A percentile compares a stretch with the other conserved stretches of the same genome.
Evolutionary conservation across 2,113 vertebrate species (phyloP).

Genomic region (Esox niger): DNA sequence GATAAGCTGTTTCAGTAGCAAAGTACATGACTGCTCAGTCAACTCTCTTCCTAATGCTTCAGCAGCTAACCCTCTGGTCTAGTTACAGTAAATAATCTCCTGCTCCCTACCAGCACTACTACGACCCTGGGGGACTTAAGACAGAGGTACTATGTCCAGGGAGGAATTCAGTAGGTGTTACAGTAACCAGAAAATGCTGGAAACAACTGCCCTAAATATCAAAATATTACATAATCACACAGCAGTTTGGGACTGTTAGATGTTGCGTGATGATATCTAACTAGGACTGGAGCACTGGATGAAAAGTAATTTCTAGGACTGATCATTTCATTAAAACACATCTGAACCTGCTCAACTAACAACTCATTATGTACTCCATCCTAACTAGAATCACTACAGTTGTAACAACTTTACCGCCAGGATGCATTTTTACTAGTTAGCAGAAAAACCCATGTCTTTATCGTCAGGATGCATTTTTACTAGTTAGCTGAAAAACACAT

Average conservation of each 20-base stretch:
- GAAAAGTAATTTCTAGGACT: background rate
- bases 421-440: slow-evolving; percentile 41
- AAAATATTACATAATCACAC: no score
- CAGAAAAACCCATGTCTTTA: slow-evolving; percentile 15
- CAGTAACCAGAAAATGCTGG: no score
- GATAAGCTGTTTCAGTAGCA: slow-evolving; percentile 49
- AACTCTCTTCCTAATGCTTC: slow-evolving; percentile 13
- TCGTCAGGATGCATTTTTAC: slow-evolving; percentile 13
- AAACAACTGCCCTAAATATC: no score
- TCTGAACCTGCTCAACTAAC: background rate
- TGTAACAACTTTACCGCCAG: background rate
- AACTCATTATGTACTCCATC: background rate
- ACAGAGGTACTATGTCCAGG: background rate
- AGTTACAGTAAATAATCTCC: slow-evolving; percentile 36
- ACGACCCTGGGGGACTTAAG: no score
- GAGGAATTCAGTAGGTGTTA: no score
- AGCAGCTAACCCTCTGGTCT: slow-evolving; percentile 23
- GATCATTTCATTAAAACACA: background rate
- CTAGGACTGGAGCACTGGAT: background rate
- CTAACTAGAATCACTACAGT: background rate
- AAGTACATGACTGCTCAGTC: slow-evolving; percentile 27
- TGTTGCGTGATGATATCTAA: background rate
- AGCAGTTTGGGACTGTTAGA: slow-evolving; percentile 17
- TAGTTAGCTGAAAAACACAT: no score
- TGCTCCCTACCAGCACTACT: no score